phyloP scores from a whole-genome alignment of 2,888 invertebrate species.

The Drosophila borborema region DNA sequence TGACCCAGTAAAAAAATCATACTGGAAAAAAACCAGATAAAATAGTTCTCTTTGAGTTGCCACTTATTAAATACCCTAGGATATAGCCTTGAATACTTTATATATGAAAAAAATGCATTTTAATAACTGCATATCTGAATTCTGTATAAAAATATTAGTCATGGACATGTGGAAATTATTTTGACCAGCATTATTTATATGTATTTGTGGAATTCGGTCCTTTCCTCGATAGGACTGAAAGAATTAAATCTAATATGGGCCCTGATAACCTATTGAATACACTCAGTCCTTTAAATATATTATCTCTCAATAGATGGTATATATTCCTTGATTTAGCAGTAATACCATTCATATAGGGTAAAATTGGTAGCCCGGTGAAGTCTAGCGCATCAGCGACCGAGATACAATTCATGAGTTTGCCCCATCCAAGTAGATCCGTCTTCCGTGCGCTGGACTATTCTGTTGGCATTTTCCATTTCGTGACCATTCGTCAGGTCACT shows the following conservation, averaged over 20 bases:
- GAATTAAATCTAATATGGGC: no score
- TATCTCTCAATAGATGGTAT: no score
- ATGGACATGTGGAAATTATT: background rate
- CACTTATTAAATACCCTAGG: background rate
- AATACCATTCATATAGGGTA: background rate
- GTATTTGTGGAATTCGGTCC: no score
- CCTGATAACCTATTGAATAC: no score
- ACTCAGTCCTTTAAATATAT: background rate
- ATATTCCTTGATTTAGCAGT: background rate
- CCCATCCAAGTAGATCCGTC: background rate
- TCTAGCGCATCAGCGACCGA: constrained; percentile 39
- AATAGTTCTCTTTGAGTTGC: background rate
- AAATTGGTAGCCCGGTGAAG: constrained; percentile 23
- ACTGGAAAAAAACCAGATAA: background rate
- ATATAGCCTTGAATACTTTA: background rate
- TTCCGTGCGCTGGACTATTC: constrained; percentile 14
- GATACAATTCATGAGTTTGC: constrained; percentile 32
- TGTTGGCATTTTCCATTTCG: constrained; percentile 54
- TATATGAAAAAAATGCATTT: no score
- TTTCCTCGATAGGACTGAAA: no score
- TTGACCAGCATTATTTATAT: background rate
- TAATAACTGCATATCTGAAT: background rate
- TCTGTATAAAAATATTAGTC: background rate
- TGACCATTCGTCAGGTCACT: constrained; percentile 68
- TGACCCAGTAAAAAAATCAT: constrained; percentile 40